phyloP scores from a whole-genome alignment of 2,888 invertebrate species.

The Acleris literana region DNA sequence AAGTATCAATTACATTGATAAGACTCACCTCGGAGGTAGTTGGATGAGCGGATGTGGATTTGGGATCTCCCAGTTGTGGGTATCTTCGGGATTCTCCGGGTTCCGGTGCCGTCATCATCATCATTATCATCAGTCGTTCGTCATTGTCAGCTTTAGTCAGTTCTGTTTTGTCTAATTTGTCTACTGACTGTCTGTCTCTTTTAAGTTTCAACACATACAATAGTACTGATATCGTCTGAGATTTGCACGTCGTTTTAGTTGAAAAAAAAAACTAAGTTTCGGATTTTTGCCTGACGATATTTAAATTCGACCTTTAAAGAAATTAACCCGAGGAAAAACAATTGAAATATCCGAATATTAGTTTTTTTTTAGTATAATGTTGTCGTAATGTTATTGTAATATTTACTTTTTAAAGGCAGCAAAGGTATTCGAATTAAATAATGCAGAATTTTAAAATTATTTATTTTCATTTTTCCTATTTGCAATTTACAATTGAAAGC shows the following conservation, averaged over 20 bases:
- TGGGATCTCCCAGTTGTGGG: conserved; percentile 55
- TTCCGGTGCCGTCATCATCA: conserved; percentile 45
- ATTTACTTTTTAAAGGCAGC: neutral
- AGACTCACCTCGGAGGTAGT: conserved; percentile 70
- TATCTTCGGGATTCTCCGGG: conserved; percentile 62
- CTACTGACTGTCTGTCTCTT: neutral
- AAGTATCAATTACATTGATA: conserved; percentile 41
- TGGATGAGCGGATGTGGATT: conserved; percentile 67
- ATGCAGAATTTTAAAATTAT: conserved; percentile 41
- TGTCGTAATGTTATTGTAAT: neutral
- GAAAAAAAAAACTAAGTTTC: too few species aligned
- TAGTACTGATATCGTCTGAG: too few species aligned
- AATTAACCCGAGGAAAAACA: too few species aligned
- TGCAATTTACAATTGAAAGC: conserved; percentile 79
- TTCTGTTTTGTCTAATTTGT: conserved; percentile 1
- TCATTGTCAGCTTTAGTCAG: conserved; percentile 41
- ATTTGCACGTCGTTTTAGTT: too few species aligned
- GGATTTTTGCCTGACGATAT: too few species aligned
- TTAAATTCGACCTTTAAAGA: too few species aligned
- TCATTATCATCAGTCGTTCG: conserved; percentile 42
- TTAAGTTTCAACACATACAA: neutral
- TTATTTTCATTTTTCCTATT: conserved; percentile 69
- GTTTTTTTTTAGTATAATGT: too few species aligned
- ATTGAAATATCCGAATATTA: too few species aligned
- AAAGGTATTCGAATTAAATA: conserved; percentile 43